Conservation (phyloP, 2,113 vertebrate genomes). For the Deroptyus accipitrinus region DNA sequence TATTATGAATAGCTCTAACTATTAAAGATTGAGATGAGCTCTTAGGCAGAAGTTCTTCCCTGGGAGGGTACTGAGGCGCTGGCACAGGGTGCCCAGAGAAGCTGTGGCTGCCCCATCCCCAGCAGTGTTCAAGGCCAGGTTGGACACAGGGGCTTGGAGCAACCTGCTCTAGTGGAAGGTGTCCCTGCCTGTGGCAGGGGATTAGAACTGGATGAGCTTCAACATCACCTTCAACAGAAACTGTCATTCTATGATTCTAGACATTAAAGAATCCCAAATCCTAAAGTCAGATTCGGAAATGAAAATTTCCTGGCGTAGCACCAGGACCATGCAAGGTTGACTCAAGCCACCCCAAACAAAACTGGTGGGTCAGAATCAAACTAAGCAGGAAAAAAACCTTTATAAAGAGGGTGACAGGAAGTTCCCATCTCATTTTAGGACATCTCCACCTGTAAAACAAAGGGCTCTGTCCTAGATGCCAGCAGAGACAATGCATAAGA, state of each 20-base stretch:
- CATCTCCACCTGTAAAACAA: background rate
- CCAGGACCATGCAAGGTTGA: background rate
- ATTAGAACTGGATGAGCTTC: background rate
- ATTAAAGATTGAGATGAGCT: background rate
- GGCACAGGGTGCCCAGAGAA: background rate
- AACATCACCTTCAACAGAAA: background rate
- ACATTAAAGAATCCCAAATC: background rate
- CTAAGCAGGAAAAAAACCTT: background rate
- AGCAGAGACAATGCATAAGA: rapidly evolving
- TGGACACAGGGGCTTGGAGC: background rate
- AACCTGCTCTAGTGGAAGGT: background rate
- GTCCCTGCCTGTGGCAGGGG: background rate
- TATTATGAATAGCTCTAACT: background rate
- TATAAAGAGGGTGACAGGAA: background rate
- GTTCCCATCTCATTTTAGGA: background rate
- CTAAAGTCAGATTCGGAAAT: background rate
- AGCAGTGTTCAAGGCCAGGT: background rate
- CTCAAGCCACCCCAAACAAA: background rate
- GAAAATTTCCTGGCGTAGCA: background rate
- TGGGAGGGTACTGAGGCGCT: background rate
- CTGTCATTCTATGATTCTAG: background rate
- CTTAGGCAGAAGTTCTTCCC: background rate
- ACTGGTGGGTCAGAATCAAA: background rate
- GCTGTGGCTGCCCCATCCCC: background rate
- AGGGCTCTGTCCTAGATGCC: background rate